Conservation (phyloP, 2,888 invertebrate genomes). For the Drosophila borealis region DNA sequence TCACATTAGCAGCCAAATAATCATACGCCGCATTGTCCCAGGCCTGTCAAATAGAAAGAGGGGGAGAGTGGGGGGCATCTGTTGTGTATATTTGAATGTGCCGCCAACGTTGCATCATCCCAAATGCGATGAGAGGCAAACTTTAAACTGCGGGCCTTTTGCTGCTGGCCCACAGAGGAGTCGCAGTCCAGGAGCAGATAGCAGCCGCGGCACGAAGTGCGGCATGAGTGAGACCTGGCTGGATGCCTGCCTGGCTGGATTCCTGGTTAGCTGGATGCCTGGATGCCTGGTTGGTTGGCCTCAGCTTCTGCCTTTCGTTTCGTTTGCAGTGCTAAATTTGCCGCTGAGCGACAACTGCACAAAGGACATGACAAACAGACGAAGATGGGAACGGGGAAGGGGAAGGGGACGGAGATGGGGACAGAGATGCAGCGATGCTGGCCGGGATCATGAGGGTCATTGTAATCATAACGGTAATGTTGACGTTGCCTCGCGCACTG, state of each 20-base stretch:
- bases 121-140: conserved; percentile 50
- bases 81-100: conserved; percentile 57
- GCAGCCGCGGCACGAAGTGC: conserved; percentile 34
- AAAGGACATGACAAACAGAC: conserved; percentile 59
- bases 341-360: conserved; percentile 65
- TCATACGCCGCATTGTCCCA: conserved; percentile 76
- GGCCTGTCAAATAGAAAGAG: not conserved
- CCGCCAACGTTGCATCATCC: conserved; percentile 54
- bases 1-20: conserved; percentile 67
- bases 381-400: not conserved
- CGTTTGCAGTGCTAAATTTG: conserved; percentile 55
- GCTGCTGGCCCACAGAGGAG: conserved; percentile 22
- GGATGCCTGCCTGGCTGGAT: conserved; percentile 13
- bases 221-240: conserved; percentile 24
- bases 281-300: conserved; percentile 24
- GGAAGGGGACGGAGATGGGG: not conserved
- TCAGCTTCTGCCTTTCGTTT: conserved; percentile 29
- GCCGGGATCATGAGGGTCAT: conserved; percentile 79
- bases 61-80: conserved; percentile 14
- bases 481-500: conserved; percentile 37
- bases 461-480: conserved; percentile 76
- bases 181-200: conserved; percentile 11
- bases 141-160: conserved; percentile 69
- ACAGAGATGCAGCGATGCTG: conserved; percentile 44
- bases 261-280: no score